A percentile compares a stretch with the other conserved stretches of the same genome.
Evolutionary conservation across 2,113 vertebrate genomes (phyloP).

Genomic region (Uropsilus gracilis): DNA sequence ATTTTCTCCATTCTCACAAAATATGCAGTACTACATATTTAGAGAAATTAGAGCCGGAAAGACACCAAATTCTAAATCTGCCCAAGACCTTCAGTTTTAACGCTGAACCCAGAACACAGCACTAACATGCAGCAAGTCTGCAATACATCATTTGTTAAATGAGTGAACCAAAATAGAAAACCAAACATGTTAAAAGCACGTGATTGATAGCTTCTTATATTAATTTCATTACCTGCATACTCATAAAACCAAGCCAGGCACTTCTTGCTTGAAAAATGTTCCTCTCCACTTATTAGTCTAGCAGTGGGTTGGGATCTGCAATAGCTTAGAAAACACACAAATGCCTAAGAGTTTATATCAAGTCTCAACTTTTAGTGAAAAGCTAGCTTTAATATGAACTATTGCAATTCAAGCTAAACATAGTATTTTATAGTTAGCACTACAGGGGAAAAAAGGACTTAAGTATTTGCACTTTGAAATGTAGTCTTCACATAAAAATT

Average conservation of each 20-base stretch:
- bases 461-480: conserved; percentile 45
- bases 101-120: conserved; percentile 23
- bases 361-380: conserved; percentile 66
- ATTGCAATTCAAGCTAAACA: conserved; percentile 53
- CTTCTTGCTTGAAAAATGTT: conserved; percentile 97
- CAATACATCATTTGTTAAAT: conserved; percentile 68
- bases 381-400: conserved; percentile 58
- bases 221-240: conserved; percentile 91
- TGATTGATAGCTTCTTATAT: conserved; percentile 53
- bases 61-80: conserved; percentile 35
- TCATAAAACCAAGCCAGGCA: conserved; percentile 98
- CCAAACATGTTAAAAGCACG: conserved; percentile 49
- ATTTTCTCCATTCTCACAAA: neutral
- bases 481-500: conserved; percentile 16
- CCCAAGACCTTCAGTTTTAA: conserved; percentile 18
- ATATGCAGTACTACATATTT: conserved; percentile 5
- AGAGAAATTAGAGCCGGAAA: conserved; percentile 14
- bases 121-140: conserved; percentile 48
- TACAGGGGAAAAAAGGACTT: neutral
- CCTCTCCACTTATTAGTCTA: conserved; percentile 90
- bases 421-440: neutral
- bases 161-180: neutral
- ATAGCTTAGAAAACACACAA: conserved; percentile 87
- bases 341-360: conserved; percentile 70
- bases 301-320: conserved; percentile 92